Evolutionary conservation across 2,888 invertebrate species (phyloP).

Genomic region (Meganola albula): DNA sequence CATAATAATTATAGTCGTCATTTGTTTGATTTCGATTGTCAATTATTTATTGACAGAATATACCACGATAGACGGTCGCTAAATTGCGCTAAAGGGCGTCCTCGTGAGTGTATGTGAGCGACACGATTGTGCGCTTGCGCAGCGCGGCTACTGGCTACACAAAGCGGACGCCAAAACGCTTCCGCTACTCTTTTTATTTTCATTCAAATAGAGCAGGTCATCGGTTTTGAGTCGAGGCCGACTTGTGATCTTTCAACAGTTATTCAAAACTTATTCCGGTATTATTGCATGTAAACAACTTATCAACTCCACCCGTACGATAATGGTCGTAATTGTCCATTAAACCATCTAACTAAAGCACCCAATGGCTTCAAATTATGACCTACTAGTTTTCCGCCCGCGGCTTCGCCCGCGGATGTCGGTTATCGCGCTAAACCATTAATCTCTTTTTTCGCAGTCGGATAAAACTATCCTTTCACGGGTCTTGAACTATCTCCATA

Average conservation of each 20-base stretch:
- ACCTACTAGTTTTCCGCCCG: too few relatives aligned
- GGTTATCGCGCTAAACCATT: too few relatives aligned
- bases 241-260: slow-evolving; percentile 54
- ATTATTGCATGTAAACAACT: slow-evolving; percentile 18
- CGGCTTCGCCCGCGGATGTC: too few relatives aligned
- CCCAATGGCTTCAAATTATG: too few relatives aligned
- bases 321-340: slow-evolving; percentile 11
- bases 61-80: slow-evolving; percentile 16
- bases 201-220: slow-evolving; percentile 33
- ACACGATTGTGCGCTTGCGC: slow-evolving; percentile 15
- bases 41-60: too few relatives aligned
- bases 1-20: too few relatives aligned
- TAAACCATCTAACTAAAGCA: too few relatives aligned
- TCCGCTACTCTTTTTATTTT: slow-evolving; percentile 50
- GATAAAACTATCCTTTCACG: too few relatives aligned
- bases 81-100: slow-evolving; percentile 17
- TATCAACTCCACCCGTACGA: slow-evolving; percentile 10
- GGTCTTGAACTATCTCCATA: too few relatives aligned
- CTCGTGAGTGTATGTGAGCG: slow-evolving; percentile 9
- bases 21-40: too few relatives aligned
- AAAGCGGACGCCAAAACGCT: slow-evolving; percentile 30
- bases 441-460: too few relatives aligned
- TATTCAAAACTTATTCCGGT: slow-evolving; percentile 25
- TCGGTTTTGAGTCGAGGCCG: slow-evolving; percentile 49
- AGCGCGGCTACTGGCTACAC: slow-evolving; percentile 8